These are phyloP conservation scores for Plagiodera versicolora DNA, from an alignment of 2,888 invertebrate species.

Conservation along the genomic window DNA sequence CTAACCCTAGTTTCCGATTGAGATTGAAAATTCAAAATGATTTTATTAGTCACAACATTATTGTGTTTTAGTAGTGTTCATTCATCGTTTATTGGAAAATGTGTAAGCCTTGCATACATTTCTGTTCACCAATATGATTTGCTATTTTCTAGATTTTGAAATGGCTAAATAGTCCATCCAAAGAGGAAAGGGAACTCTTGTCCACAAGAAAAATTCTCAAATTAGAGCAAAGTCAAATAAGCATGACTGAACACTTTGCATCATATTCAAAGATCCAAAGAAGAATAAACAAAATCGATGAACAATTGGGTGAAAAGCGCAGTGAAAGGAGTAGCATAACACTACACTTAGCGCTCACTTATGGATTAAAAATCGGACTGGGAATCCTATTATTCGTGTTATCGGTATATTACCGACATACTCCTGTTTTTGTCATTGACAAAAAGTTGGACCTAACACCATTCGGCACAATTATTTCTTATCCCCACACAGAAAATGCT, in stretches of 20 bases:
- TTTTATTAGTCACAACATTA: conserved; percentile 52
- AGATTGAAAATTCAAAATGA: conserved; percentile 11
- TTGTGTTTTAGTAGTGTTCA: conserved; percentile 57
- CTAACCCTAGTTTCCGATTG: background rate
- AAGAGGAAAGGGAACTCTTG: conserved; percentile 55
- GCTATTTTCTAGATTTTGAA: conserved; percentile 55
- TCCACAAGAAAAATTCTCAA: conserved; percentile 55
- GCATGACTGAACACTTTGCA: conserved; percentile 64
- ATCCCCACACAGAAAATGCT: conserved; percentile 57
- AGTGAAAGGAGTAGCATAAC: conserved; percentile 35
- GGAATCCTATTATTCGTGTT: conserved; percentile 50
- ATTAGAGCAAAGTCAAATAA: conserved; percentile 56
- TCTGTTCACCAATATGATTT: conserved; percentile 9
- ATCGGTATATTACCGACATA: conserved; percentile 54
- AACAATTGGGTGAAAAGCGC: conserved; percentile 52
- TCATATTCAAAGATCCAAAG: conserved; percentile 63
- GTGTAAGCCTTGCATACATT: conserved; percentile 46
- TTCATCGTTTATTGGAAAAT: conserved; percentile 57
- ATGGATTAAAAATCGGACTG: conserved; percentile 51
- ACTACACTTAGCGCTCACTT: conserved; percentile 45
- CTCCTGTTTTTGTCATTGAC: conserved; percentile 56
- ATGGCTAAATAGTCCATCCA: conserved; percentile 56
- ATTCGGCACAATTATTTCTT: conserved; percentile 55
- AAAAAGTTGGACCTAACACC: conserved; percentile 55
- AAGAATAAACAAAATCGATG: conserved; percentile 60